phyloP scores from a whole-genome alignment of 2,888 invertebrate species.

The Nycteola revayana region DNA sequence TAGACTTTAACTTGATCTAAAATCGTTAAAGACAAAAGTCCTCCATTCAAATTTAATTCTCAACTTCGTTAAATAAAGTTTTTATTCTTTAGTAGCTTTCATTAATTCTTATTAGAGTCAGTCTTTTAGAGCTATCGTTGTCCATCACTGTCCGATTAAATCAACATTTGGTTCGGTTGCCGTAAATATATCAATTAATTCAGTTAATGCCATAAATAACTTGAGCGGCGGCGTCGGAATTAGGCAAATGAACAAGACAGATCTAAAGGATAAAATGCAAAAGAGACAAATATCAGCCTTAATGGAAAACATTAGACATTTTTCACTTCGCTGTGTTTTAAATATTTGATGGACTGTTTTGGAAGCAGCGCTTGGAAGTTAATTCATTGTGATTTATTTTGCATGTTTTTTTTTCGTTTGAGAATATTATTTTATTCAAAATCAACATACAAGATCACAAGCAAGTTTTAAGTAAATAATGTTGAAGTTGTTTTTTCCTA shows the following conservation, averaged over 20 bases:
- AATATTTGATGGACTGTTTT: no score
- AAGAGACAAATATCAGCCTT: neutral
- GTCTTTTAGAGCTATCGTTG: conserved; percentile 12
- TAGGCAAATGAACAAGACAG: conserved; percentile 13
- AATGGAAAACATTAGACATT: neutral
- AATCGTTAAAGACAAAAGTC: no score
- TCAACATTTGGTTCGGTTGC: conserved; percentile 24
- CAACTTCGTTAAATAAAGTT: conserved; percentile 17
- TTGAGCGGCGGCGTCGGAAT: conserved; percentile 18
- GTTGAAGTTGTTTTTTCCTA: no score
- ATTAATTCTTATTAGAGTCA: conserved; percentile 29
- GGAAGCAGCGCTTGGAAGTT: no score
- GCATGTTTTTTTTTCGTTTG: no score
- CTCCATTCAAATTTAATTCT: conserved; percentile 2
- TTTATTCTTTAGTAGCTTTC: conserved; percentile 17
- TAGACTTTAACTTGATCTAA: no score
- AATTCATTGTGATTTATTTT: no score
- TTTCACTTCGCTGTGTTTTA: no score
- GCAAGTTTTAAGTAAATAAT: no score
- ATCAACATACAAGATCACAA: no score
- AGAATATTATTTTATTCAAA: no score
- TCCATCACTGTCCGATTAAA: conserved; percentile 24
- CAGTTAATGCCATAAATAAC: conserved; percentile 21
- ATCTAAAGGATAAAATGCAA: conserved; percentile 2
- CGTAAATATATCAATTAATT: conserved; percentile 38